Evolutionary conservation across 2,888 invertebrate species (phyloP).

Genomic region (Platycheirus rosarum): DNA sequence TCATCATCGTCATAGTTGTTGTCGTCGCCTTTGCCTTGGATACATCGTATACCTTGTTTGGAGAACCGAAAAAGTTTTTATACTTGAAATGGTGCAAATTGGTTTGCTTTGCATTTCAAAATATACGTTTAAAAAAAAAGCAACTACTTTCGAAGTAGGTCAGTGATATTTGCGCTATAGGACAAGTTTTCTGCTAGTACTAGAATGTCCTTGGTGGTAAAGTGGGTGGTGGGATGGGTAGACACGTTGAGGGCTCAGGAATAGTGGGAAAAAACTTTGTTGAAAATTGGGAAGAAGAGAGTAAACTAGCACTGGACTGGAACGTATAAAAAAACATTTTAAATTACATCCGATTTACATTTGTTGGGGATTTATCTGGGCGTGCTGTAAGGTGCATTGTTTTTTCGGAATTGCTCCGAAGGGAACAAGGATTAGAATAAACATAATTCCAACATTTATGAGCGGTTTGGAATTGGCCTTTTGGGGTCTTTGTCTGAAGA

Average conservation of each 20-base stretch:
- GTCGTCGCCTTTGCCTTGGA: constrained; percentile 9
- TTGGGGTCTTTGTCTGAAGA: background rate
- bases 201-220: background rate
- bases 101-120: constrained; percentile 69
- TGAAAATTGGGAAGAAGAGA: background rate
- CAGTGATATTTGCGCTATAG: constrained; percentile 69
- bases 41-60: constrained; percentile 2
- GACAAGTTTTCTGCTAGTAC: constrained; percentile 57
- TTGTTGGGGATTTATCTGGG: constrained; percentile 34
- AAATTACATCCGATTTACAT: constrained; percentile 60
- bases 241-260: background rate
- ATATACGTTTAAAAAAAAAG: constrained; percentile 23
- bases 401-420: constrained; percentile 10
- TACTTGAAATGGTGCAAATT: constrained; percentile 69
- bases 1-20: constrained; percentile 4
- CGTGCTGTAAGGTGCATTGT: constrained; percentile 36
- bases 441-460: constrained; percentile 24
- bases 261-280: background rate
- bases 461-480: constrained; percentile 10
- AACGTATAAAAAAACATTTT: constrained; percentile 9
- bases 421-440: constrained; percentile 22
- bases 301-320: background rate
- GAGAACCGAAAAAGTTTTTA: constrained; percentile 50
- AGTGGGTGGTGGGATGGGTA: background rate
- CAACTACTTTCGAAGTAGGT: constrained; percentile 68